Evolutionary conservation across 2,113 vertebrate genomes (phyloP).

Genomic region (Leucosticte australis): DNA sequence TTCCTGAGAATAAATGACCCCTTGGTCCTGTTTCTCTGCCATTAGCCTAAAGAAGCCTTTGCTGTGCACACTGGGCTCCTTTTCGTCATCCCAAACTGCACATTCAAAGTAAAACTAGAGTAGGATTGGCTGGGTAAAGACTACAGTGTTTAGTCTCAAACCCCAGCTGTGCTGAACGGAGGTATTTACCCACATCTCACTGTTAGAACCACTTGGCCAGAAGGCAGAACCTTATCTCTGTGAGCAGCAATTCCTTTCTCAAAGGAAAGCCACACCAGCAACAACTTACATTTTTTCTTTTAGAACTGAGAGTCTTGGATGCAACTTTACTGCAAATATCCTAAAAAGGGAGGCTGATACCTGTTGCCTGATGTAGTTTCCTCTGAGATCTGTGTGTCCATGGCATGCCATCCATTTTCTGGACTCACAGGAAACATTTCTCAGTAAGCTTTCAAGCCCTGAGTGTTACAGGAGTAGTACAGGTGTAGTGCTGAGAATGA

Average conservation of each 20-base stretch:
- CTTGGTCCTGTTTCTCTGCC: background rate
- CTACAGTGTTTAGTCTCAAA: background rate
- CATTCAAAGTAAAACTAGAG: background rate
- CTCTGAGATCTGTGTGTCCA: background rate
- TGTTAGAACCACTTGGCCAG: background rate
- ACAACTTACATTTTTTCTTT: background rate
- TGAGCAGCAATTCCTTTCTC: background rate
- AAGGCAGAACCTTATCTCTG: constrained; percentile 33
- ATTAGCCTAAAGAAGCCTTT: background rate
- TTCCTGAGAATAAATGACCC: background rate
- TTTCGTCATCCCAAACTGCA: background rate
- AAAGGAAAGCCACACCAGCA: background rate
- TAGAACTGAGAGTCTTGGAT: background rate
- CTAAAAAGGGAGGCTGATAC: background rate
- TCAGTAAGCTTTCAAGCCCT: constrained; percentile 16
- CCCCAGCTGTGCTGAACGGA: background rate
- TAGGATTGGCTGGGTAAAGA: background rate
- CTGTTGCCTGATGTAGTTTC: constrained; percentile 13
- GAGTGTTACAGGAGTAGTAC: constrained; percentile 17
- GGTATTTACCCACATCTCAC: constrained; percentile 8
- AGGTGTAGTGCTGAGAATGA: constrained; percentile 40
- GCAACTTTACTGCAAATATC: background rate
- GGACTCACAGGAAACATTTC: constrained; percentile 24
- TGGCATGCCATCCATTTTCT: background rate
- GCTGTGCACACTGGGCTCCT: background rate